A percentile compares a stretch with the other conserved stretches of the same genome.
Evolutionary conservation across 2,888 invertebrate species (phyloP).

Genomic region (Keiferia lycopersicella): DNA sequence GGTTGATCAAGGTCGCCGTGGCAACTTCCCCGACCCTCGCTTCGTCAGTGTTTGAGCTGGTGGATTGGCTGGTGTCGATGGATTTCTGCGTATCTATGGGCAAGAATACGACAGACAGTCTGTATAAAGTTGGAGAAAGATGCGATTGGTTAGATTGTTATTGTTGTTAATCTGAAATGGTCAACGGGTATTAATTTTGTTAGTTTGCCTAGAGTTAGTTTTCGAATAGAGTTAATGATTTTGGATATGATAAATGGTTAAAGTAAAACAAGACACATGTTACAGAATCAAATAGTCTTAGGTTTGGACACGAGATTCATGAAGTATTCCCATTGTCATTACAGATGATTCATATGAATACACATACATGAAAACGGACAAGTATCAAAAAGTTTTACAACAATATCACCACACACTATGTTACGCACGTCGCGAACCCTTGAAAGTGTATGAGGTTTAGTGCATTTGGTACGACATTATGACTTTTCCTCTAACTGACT

Average conservation of each 20-base stretch:
- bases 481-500: neutral
- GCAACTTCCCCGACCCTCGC: constrained; percentile 62
- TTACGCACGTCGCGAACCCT: no score
- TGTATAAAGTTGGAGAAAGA: neutral
- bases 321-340: neutral
- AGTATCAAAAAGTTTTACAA: no score
- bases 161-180: neutral
- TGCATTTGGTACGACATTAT: neutral
- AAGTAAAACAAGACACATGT: neutral
- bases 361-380: no score
- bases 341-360: no score
- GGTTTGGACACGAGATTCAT: neutral
- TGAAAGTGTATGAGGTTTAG: no score
- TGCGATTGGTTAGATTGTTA: constrained; percentile 1
- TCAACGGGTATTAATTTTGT: neutral
- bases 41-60: constrained; percentile 67
- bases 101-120: constrained; percentile 24
- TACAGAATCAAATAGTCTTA: neutral
- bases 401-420: no score
- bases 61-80: constrained; percentile 69
- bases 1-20: constrained; percentile 68
- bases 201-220: neutral
- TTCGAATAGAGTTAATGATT: neutral
- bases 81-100: constrained; percentile 63
- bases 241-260: neutral